Evolutionary conservation across 92 coral and sea anemone genomes (phyloP).

Genomic region (Galaxea fascicularis): DNA sequence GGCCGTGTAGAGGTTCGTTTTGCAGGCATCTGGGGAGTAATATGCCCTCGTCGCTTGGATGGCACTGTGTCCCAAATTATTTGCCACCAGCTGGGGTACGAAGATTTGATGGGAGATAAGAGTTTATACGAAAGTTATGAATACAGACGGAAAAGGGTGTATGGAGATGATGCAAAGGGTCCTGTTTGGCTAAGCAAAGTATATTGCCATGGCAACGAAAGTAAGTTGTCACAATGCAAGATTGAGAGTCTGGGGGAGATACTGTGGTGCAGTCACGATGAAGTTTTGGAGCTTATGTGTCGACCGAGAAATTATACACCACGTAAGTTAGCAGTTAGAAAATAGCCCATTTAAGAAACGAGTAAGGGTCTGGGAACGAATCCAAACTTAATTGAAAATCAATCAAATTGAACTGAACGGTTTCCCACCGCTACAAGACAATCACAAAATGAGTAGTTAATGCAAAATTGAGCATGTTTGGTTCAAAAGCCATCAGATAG

Average conservation of each 20-base stretch:
- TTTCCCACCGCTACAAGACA: too few relatives aligned
- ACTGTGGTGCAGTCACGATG: constrained; percentile 21
- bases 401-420: too few relatives aligned
- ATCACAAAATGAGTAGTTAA: too few relatives aligned
- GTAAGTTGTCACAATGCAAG: constrained; percentile 20
- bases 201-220: constrained; percentile 43
- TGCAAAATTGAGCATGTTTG: too few relatives aligned
- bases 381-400: too few relatives aligned
- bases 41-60: constrained; percentile 33
- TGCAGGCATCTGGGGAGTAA: constrained; percentile 53
- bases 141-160: neutral
- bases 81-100: constrained; percentile 45
- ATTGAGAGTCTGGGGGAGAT: constrained; percentile 16
- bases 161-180: constrained; percentile 25
- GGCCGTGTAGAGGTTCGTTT: constrained; percentile 50
- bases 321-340: constrained; percentile 10
- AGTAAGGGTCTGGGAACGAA: too few relatives aligned
- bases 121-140: neutral
- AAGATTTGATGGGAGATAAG: constrained; percentile 25
- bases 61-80: constrained; percentile 34
- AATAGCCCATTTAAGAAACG: too few relatives aligned
- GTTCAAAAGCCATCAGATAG: too few relatives aligned
- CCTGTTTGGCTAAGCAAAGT: constrained; percentile 42
- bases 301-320: constrained; percentile 32
- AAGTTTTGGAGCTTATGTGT: constrained; percentile 40